Evolutionary conservation across 2,797 vertebrate species (phyloP), one percentile per base, ranked within the genome.

Genomic region (Chromobotia macracanthus): DNA sequence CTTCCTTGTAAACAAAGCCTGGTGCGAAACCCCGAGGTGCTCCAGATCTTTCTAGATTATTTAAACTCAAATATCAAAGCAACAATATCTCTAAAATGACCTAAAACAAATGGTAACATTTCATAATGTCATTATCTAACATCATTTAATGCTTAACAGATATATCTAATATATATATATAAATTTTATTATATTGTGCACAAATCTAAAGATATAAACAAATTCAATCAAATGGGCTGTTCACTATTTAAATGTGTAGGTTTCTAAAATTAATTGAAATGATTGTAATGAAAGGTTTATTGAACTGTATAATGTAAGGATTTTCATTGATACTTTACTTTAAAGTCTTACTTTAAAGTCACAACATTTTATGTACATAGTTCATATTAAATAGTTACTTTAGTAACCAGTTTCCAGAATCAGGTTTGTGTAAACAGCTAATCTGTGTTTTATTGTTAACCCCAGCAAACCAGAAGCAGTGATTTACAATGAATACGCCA

Each of bases 1-100:
- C 31, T 85, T 95, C 0, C 68, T 95, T 71, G 88, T 93, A 82
- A 95, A 96, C 76, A 94, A 87, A 86, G 86, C 91, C 25, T 95
- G 94, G 95, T 95, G 91, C n/a, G 90, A 88, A 15, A 19, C 84
- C 0, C 23, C 90, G 58, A 86, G 80, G 94, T 93, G 75, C 50
- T 38, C 15, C 56, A 25, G 9, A 12, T 13, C 19, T 21, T 56
- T 19, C 56, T 60, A 28, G 4, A 61, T 28, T 15, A 61, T 31
- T 61, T 8, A 28, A 6, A 31, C 23, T 28, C 10, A 15, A 60
- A 25, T 25, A 12, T 19, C 2, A 21, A 56, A 5, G 2, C 9
- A 55, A 60, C 11, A 58, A 18, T 8, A 15, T 18, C 3, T 28
- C 28, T 28, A 19, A 56, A 21, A 21, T 23, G 21, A 58, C 23